Percentiles rank a stretch among this genome's conserved stretches.
Evolutionary conservation across 2,888 invertebrate species (phyloP).

Genomic region (Liposcelis brunnea): DNA sequence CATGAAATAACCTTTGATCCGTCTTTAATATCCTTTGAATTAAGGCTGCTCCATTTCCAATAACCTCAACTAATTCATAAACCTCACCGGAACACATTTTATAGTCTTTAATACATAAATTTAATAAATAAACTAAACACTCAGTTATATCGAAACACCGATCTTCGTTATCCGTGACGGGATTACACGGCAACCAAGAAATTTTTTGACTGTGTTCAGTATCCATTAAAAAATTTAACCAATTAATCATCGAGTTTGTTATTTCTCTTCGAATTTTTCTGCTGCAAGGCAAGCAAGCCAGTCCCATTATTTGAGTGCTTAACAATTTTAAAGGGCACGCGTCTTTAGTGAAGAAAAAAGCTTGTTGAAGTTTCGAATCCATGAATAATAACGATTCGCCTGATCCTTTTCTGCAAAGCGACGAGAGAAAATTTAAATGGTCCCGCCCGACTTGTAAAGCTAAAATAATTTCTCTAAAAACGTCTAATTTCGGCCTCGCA

Average conservation of each 20-base stretch:
- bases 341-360: constrained; percentile 1
- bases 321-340: constrained; percentile 4
- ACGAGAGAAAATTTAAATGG: background rate
- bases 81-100: too few species aligned
- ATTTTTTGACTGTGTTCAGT: background rate
- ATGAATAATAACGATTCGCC: background rate
- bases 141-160: background rate
- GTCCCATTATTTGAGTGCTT: background rate
- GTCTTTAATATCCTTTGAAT: too few species aligned
- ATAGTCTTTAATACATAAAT: too few species aligned
- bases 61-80: too few species aligned
- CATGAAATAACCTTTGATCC: too few species aligned
- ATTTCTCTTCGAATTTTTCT: background rate
- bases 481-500: constrained; percentile 2
- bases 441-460: background rate
- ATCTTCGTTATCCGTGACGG: background rate
- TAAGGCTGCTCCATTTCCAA: too few species aligned
- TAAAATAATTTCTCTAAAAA: background rate
- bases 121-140: background rate
- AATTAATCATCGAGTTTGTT: background rate
- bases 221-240: background rate
- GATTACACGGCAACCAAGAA: background rate
- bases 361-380: constrained; percentile 6
- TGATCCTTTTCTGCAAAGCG: constrained; percentile 1
- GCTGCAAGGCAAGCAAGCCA: background rate